Conservation (phyloP, 2,113 vertebrate genomes). For the Lagopus leucura region DNA sequence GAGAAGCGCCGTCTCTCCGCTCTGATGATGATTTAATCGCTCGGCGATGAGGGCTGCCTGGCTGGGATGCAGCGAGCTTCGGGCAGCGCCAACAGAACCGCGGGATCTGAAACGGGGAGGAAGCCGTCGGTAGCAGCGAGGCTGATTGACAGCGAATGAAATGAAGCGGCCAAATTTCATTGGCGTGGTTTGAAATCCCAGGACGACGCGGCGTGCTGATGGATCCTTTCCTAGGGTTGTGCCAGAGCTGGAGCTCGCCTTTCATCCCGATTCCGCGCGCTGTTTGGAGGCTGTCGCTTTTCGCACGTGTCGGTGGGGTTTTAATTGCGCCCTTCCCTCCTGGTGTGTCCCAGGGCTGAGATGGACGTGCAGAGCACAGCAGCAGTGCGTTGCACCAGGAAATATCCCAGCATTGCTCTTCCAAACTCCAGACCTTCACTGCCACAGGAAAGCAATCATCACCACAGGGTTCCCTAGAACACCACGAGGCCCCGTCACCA, state of each 20-base stretch:
- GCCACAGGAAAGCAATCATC: neutral
- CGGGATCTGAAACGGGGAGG: conserved; percentile 30
- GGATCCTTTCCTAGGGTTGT: conserved; percentile 52
- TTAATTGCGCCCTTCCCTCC: neutral
- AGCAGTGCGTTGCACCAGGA: neutral
- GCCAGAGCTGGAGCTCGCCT: conserved; percentile 17
- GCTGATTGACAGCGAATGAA: conserved; percentile 65
- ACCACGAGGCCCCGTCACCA: neutral
- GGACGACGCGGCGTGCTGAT: neutral
- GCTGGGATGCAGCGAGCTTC: conserved; percentile 57
- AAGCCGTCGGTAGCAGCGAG: conserved; percentile 6
- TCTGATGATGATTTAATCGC: conserved; percentile 22
- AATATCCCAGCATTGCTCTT: neutral
- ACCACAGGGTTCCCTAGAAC: neutral
- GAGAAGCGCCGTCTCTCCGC: conserved; percentile 25
- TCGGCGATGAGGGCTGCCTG: conserved; percentile 62
- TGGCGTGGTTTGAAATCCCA: conserved; percentile 28
- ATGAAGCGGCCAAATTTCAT: conserved; percentile 58
- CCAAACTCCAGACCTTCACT: neutral
- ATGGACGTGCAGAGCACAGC: neutral
- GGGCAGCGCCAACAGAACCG: conserved; percentile 50
- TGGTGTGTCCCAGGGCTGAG: neutral
- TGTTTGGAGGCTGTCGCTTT: neutral
- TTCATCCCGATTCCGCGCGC: conserved; percentile 32
- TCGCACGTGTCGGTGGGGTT: neutral